Percentiles rank a stretch among this genome's conserved stretches.
phyloP scores from a whole-genome alignment of 2,797 vertebrate species.

The Coreius guichenoti region DNA sequence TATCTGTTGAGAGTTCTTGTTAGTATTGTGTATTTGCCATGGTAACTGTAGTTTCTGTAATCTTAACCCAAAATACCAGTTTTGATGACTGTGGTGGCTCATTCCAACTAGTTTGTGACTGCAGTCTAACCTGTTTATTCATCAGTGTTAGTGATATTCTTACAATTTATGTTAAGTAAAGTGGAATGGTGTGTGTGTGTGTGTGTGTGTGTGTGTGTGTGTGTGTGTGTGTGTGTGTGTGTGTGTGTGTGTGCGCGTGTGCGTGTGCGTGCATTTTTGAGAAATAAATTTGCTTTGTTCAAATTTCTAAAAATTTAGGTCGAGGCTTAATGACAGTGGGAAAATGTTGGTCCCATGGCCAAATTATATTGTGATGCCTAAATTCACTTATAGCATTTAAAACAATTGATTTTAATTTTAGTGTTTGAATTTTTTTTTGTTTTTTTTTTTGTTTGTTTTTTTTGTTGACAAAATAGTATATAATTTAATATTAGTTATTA shows the following conservation, averaged over 20 bases:
- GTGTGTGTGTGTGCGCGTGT: neutral
- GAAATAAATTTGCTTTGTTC: neutral
- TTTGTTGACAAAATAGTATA: neutral
- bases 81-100: neutral
- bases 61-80: neutral
- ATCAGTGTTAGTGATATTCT: neutral
- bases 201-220: no score
- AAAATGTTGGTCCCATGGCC: no score
- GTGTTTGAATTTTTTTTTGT: no score
- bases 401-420: no score
- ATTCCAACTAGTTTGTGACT: neutral
- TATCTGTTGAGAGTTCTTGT: neutral
- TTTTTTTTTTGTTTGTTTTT: no score
- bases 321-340: neutral
- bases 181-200: no score
- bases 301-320: neutral
- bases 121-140: neutral
- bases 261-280: neutral
- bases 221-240: no score
- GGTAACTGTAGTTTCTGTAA: neutral
- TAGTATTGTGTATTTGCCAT: neutral
- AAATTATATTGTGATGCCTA: no score
- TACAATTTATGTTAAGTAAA: neutral
- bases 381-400: no score
- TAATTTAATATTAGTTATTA: neutral